These are phyloP conservation scores for Argopecten irradians DNA, from an alignment of 1,140 invertebrate species.

Conservation along the genomic window DNA sequence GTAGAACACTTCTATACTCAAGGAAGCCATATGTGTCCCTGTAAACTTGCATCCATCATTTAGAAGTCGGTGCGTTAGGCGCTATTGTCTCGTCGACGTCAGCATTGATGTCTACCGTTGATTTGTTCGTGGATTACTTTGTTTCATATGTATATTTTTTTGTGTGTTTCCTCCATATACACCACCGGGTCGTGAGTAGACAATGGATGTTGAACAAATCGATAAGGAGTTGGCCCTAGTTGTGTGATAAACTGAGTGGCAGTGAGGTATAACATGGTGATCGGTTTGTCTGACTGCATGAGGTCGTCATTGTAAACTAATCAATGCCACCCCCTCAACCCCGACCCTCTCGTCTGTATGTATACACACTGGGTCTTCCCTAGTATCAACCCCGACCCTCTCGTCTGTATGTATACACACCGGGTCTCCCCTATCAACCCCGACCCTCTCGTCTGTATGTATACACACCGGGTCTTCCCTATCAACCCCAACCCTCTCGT, in stretches of 20 bases:
- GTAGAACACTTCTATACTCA: background rate
- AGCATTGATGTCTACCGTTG: background rate
- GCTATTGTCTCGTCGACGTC: background rate
- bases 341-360: no score
- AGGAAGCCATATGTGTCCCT: background rate
- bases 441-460: no score
- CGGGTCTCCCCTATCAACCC: background rate
- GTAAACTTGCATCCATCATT: background rate
- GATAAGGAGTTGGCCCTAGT: background rate
- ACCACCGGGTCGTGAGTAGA: background rate
- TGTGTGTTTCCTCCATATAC: background rate
- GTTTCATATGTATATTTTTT: background rate
- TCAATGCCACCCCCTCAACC: slow-evolving; percentile 19
- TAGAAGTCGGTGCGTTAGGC: background rate
- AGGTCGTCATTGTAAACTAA: background rate
- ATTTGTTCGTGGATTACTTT: background rate
- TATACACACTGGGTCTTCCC: no score
- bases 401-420: background rate
- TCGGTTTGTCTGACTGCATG: background rate
- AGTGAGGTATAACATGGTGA: background rate
- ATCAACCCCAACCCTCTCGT: no score
- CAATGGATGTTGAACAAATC: background rate
- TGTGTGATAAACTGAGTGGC: slow-evolving; percentile 8
- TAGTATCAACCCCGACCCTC: no score
- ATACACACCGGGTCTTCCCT: no score